Percentiles rank a stretch among this genome's conserved stretches.
Evolutionary conservation across 2,113 vertebrate species (phyloP).

Genomic region (Rallus limicola): DNA sequence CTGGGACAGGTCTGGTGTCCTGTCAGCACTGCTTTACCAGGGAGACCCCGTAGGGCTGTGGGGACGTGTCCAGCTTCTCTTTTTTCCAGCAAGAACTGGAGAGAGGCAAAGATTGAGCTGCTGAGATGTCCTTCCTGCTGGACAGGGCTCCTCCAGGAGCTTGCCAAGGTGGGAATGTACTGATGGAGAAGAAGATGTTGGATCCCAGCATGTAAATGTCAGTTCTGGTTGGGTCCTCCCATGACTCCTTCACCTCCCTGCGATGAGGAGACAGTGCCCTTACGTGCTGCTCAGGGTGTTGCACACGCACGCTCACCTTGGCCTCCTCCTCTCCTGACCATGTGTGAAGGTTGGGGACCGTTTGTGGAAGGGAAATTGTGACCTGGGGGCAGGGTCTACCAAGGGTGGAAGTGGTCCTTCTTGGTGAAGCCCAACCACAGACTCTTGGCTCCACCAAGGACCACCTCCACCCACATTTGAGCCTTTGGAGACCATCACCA

Average conservation of each 20-base stretch:
- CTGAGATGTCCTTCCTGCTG: neutral
- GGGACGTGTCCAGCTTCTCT: neutral
- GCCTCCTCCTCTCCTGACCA: rapidly evolving
- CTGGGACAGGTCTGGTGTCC: neutral
- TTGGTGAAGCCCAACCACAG: neutral
- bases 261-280: neutral
- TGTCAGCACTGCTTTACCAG: neutral
- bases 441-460: neutral
- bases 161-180: neutral
- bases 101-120: neutral
- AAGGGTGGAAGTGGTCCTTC: neutral
- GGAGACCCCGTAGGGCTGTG: neutral
- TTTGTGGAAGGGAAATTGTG: neutral
- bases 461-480: neutral
- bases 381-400: neutral
- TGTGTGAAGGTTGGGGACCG: neutral
- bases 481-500: neutral
- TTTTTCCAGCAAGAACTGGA: neutral
- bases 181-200: neutral
- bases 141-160: neutral
- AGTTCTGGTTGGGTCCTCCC: neutral
- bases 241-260: neutral
- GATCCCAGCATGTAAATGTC: neutral
- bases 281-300: neutral
- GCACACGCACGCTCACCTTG: neutral